phyloP scores from a whole-genome alignment of 2,113 vertebrate species.

The Coryphaenoides rupestris region DNA sequence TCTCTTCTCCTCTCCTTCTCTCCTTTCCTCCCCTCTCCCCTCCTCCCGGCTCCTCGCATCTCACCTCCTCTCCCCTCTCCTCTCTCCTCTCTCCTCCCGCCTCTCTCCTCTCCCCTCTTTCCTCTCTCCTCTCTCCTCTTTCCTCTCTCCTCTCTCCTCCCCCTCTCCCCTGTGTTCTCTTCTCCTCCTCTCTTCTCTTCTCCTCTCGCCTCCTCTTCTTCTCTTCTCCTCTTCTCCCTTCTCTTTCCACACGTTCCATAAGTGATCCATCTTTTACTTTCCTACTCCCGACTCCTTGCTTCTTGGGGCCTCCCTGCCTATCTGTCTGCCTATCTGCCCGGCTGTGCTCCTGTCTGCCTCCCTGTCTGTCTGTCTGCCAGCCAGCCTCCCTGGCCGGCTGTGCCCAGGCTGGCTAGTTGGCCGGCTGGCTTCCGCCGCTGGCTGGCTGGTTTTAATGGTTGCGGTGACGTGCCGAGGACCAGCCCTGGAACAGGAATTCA shows the following conservation, averaged over 20 bases:
- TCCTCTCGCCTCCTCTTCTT: not conserved
- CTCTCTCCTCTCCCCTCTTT: too few relatives aligned
- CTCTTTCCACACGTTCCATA: too few relatives aligned
- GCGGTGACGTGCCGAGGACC: constrained; percentile 54
- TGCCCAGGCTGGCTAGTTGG: not conserved
- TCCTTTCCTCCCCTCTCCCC: not conserved
- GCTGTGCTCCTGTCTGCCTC: not conserved
- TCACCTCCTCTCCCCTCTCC: not conserved
- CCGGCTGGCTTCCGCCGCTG: not conserved
- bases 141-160: not conserved
- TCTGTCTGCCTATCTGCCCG: not conserved
- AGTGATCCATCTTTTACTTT: not conserved
- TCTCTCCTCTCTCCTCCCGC: not conserved
- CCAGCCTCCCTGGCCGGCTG: not conserved
- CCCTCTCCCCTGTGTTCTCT: not conserved
- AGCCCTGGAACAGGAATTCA: constrained; percentile 65
- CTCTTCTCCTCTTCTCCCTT: not conserved
- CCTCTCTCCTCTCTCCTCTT: not conserved
- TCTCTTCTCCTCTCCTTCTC: not conserved
- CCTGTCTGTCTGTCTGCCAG: not conserved
- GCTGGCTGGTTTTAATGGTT: constrained; percentile 35
- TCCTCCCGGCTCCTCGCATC: not conserved
- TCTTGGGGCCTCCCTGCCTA: not conserved
- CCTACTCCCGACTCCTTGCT: not conserved
- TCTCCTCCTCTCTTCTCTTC: not conserved